Evolutionary conservation across 2,113 vertebrate species (phyloP).

Genomic region (Verasper variegatus): DNA sequence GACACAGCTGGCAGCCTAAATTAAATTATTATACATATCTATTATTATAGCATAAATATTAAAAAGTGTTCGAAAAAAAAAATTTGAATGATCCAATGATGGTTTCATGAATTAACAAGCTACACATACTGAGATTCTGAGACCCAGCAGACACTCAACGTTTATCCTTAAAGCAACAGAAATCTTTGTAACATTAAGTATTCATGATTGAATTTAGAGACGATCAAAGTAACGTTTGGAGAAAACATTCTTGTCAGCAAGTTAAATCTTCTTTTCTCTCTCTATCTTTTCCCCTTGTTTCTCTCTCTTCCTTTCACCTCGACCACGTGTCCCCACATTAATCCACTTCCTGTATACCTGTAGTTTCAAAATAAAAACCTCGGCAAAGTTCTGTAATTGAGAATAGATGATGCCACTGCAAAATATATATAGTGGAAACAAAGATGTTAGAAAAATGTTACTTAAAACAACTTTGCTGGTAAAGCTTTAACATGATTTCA

Average conservation of each 20-base stretch:
- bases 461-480: too few species aligned
- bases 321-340: not conserved
- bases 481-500: too few species aligned
- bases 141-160: not conserved
- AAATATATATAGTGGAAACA: not conserved
- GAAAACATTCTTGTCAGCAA: not conserved
- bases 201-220: not conserved
- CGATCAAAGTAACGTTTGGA: not conserved
- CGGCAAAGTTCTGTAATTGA: not conserved
- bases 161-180: not conserved
- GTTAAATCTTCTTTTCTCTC: not conserved
- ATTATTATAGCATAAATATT: slow-evolving; percentile 28
- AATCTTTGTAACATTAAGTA: not conserved
- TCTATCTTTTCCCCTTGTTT: too few species aligned
- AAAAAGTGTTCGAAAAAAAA: not conserved
- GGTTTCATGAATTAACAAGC: slow-evolving; percentile 30
- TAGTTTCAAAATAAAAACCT: not conserved
- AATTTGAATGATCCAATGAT: not conserved
- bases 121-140: not conserved
- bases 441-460: not conserved
- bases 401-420: not conserved
- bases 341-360: not conserved
- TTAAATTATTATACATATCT: slow-evolving; percentile 38
- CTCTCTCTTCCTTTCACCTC: not conserved
- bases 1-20: slow-evolving; percentile 47